A percentile compares a stretch with the other conserved stretches of the same genome.
These are phyloP conservation scores for Gymnogyps californianus DNA, from an alignment of 2,113 vertebrate genomes.

Conservation along the genomic window DNA sequence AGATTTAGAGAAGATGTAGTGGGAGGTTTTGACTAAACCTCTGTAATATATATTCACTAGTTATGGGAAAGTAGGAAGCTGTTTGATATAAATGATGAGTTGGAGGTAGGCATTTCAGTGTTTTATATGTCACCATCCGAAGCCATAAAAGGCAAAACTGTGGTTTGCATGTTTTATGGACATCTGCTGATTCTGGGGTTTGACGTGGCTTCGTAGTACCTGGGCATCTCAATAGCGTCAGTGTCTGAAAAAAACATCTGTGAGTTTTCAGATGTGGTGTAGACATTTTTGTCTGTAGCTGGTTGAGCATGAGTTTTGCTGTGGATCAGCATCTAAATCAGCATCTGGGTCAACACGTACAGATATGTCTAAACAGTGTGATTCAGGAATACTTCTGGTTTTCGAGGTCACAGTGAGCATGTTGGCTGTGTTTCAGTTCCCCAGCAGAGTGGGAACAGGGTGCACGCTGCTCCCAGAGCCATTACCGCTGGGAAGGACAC, in stretches of 20 bases:
- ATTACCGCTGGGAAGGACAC: neutral
- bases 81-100: neutral
- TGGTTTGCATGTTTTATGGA: neutral
- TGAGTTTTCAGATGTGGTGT: neutral
- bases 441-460: neutral
- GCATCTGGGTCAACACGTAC: neutral
- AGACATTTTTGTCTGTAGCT: neutral
- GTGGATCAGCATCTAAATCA: neutral
- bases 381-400: neutral
- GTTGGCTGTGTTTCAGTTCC: neutral
- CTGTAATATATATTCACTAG: neutral
- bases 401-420: fast-evolving
- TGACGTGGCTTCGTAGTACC: neutral
- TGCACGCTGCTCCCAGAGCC: fast-evolving
- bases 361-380: neutral
- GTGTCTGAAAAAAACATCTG: neutral
- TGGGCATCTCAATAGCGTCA: neutral
- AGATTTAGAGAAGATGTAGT: neutral
- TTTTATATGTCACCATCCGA: neutral
- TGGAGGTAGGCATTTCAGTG: neutral
- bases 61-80: neutral
- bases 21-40: slow-evolving; percentile 10
- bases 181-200: neutral
- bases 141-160: neutral
- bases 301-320: neutral